These are phyloP conservation scores for Stenchaetothrips biformis DNA, from an alignment of 2,888 invertebrate genomes.

Conservation along the genomic window DNA sequence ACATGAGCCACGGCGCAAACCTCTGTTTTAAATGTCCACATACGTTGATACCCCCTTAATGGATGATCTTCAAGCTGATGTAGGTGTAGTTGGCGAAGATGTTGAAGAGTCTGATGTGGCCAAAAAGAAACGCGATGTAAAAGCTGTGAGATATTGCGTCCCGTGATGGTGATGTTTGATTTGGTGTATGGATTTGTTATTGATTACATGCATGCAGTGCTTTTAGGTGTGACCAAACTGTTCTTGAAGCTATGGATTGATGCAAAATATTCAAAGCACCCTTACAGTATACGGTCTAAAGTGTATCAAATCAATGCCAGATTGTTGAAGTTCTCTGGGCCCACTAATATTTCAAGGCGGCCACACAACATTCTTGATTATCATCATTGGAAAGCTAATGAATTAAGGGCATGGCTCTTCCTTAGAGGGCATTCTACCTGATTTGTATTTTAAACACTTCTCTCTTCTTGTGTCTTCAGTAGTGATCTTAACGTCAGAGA, in stretches of 20 bases:
- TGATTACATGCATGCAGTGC: background rate
- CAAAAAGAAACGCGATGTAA: background rate
- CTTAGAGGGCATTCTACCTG: background rate
- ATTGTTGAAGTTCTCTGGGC: background rate
- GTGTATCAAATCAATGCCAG: background rate
- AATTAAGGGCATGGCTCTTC: background rate
- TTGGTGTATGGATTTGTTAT: background rate
- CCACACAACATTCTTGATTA: background rate
- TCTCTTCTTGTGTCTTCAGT: background rate
- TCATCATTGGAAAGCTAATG: background rate
- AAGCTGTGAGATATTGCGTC: background rate
- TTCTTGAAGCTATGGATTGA: background rate
- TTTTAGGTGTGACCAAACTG: background rate
- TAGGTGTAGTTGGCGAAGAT: background rate
- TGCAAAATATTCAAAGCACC: background rate
- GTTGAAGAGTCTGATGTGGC: background rate
- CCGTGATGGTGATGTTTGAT: background rate
- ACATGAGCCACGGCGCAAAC: background rate
- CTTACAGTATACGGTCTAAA: background rate
- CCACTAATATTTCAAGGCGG: background rate
- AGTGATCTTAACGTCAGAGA: background rate
- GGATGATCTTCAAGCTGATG: background rate
- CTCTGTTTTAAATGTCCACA: too few species aligned
- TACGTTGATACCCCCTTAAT: background rate
- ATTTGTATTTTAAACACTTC: background rate